These are phyloP conservation scores for Drosophila serrata DNA, from an alignment of 1,140 invertebrate species.

Conservation along the genomic window DNA sequence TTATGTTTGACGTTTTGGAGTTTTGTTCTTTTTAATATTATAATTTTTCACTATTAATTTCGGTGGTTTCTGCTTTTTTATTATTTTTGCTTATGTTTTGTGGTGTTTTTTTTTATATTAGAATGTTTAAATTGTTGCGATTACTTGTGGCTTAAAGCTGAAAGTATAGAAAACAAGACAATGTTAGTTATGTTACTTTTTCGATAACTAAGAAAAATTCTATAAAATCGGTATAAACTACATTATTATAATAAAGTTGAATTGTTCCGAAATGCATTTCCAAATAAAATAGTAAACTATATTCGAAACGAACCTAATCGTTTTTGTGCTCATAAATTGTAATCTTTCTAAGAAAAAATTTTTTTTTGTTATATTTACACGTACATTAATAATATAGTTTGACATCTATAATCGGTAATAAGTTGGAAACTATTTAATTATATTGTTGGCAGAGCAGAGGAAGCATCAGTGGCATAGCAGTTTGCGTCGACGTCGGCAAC, in stretches of 20 bases:
- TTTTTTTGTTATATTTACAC: too few relatives aligned
- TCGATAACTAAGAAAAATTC: too few relatives aligned
- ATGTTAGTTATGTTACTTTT: too few relatives aligned
- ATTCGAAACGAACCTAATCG: not conserved
- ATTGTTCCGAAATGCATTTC: not conserved
- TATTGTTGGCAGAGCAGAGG: slow-evolving; percentile 7
- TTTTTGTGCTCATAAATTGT: too few relatives aligned
- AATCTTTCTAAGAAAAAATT: not conserved
- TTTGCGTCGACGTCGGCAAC: slow-evolving; percentile 17
- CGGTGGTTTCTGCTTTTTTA: slow-evolving; percentile 35
- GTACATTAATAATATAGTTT: slow-evolving; percentile 1
- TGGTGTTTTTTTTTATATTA: slow-evolving; percentile 47
- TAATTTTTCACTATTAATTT: slow-evolving; percentile 7
- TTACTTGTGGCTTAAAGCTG: slow-evolving; percentile 29
- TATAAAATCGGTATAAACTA: too few relatives aligned
- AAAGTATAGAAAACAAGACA: not conserved
- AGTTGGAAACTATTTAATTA: slow-evolving; percentile 18
- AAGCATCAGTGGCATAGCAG: not conserved
- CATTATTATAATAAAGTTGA: not conserved
- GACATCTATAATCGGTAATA: slow-evolving; percentile 12
- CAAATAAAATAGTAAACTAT: not conserved
- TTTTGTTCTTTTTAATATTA: slow-evolving; percentile 9
- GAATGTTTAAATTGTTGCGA: slow-evolving; percentile 15
- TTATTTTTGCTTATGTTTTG: slow-evolving; percentile 12
- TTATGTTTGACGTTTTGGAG: slow-evolving; percentile 17